phyloP scores from a whole-genome alignment of 2,113 vertebrate genomes.

The Gnathonemus echidnorhynchus region DNA sequence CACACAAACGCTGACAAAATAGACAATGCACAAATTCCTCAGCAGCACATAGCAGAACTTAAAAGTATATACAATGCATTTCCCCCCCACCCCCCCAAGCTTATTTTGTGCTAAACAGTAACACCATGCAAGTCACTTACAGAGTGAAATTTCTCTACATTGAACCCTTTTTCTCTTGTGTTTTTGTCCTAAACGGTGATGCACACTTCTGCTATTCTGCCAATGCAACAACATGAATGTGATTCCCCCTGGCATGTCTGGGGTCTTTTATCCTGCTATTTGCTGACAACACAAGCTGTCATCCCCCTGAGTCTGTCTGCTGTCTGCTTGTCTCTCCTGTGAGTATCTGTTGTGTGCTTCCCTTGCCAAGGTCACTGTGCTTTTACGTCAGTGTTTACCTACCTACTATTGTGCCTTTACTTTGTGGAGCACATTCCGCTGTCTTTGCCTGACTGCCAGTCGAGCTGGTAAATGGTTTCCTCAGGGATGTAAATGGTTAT shows the following conservation, averaged over 20 bases:
- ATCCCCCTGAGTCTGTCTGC: background rate
- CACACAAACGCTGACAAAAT: background rate
- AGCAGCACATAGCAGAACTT: background rate
- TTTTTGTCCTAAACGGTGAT: background rate
- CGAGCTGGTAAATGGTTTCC: background rate
- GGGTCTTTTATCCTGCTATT: background rate
- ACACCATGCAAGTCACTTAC: conserved; percentile 17
- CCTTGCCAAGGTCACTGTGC: background rate
- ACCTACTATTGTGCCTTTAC: background rate
- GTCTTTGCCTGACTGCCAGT: background rate
- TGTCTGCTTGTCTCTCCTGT: background rate
- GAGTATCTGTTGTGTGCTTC: background rate
- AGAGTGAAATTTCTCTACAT: background rate
- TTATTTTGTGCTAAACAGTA: background rate
- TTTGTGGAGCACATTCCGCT: background rate
- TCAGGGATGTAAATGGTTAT: background rate
- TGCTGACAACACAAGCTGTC: background rate
- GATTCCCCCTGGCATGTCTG: background rate
- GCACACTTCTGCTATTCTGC: background rate
- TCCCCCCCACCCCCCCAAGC: background rate
- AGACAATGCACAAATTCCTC: background rate
- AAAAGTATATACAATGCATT: background rate
- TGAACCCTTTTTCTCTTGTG: background rate
- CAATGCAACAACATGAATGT: background rate
- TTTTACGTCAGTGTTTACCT: background rate